Evolutionary conservation across 2,888 invertebrate species (phyloP).

Genomic region (Caenorhabditis doughertyi): DNA sequence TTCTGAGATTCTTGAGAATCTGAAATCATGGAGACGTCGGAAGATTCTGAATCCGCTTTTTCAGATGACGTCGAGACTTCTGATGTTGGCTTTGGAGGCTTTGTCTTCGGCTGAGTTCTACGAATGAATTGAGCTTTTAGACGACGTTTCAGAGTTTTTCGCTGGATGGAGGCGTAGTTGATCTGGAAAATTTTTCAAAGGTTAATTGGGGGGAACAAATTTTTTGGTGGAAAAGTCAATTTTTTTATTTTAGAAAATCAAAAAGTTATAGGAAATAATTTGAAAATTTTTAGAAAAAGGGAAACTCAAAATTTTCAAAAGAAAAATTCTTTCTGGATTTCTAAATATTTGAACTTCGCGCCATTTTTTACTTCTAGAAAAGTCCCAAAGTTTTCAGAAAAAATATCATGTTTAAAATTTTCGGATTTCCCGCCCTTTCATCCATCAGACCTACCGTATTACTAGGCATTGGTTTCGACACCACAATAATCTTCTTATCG

Average conservation of each 20-base stretch:
- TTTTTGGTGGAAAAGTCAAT: too few species aligned
- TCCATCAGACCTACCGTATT: neutral
- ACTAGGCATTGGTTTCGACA: slow-evolving; percentile 45
- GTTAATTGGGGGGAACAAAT: too few species aligned
- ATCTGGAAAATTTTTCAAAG: slow-evolving; percentile 26
- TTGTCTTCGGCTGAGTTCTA: neutral
- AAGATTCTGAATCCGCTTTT: neutral
- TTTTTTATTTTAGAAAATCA: too few species aligned
- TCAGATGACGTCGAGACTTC: neutral
- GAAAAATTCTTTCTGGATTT: too few species aligned
- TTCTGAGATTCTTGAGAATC: neutral
- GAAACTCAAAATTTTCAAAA: too few species aligned
- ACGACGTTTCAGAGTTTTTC: slow-evolving; percentile 24
- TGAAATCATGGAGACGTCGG: neutral
- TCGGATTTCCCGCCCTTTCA: neutral
- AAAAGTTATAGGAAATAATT: too few species aligned
- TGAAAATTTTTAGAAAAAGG: too few species aligned
- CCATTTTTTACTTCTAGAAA: too few species aligned
- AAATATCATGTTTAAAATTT: too few species aligned
- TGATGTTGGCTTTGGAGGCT: neutral
- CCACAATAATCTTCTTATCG: slow-evolving; percentile 9
- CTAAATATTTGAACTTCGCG: too few species aligned
- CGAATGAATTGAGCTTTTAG: slow-evolving; percentile 28
- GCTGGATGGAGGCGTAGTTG: slow-evolving; percentile 22
- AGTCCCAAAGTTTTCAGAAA: too few species aligned